Evolutionary conservation across 2,113 vertebrate species (phyloP).

Genomic region (Muntiacus muntjak): DNA sequence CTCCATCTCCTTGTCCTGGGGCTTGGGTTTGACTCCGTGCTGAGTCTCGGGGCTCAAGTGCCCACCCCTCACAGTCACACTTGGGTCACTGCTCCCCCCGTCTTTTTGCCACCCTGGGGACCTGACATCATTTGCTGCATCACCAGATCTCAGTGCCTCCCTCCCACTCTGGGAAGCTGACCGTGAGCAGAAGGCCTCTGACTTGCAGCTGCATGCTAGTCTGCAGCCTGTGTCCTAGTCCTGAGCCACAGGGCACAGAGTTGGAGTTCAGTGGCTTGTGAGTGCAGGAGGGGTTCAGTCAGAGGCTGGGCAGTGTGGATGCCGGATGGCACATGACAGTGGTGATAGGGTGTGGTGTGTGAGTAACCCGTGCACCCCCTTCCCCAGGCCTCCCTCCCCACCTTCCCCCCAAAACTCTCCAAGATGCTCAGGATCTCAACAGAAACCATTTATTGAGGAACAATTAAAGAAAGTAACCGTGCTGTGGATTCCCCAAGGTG

Average conservation of each 20-base stretch:
- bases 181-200: background rate
- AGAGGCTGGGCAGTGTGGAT: background rate
- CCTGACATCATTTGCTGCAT: rapidly evolving
- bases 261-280: background rate
- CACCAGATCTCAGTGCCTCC: background rate
- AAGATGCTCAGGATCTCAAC: slow-evolving; percentile 26
- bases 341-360: slow-evolving; percentile 74
- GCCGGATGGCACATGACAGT: background rate
- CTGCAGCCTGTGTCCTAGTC: background rate
- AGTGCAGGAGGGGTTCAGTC: background rate
- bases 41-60: background rate
- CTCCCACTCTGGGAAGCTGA: background rate
- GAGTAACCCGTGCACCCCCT: slow-evolving; percentile 52
- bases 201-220: background rate
- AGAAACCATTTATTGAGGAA: slow-evolving; percentile 64
- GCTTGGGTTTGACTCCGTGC: background rate
- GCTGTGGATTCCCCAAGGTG: background rate
- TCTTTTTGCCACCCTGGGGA: background rate
- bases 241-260: background rate
- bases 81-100: background rate
- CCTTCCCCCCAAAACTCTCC: background rate
- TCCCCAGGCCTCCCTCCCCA: background rate
- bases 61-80: background rate
- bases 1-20: background rate
- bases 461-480: slow-evolving; percentile 36